A percentile compares a stretch with the other conserved stretches of the same genome.
phyloP scores from a whole-genome alignment of 2,797 vertebrate species.

The Trachurus trachurus region DNA sequence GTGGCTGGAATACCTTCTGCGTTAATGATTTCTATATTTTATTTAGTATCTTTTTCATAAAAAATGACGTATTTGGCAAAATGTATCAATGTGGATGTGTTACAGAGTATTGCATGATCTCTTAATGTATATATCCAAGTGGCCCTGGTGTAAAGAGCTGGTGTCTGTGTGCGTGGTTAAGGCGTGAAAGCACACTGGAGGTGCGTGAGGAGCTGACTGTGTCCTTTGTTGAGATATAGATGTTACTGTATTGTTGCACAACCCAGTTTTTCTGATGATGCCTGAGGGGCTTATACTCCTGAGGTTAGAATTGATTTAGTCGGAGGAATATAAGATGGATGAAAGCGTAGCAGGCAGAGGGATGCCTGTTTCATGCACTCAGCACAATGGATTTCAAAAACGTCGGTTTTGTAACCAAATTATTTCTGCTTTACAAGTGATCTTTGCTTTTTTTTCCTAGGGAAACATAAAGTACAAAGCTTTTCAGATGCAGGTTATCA shows the following conservation, averaged over 20 bases:
- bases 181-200: neutral
- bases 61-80: neutral
- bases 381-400: slow-evolving; percentile 37
- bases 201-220: neutral
- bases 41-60: slow-evolving; percentile 9
- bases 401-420: slow-evolving; percentile 21
- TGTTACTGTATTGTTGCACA: slow-evolving; percentile 34
- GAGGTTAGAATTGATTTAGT: slow-evolving; percentile 40
- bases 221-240: slow-evolving; percentile 9
- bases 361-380: slow-evolving; percentile 42
- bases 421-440: slow-evolving; percentile 17
- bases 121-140: neutral
- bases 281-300: slow-evolving; percentile 27
- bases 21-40: neutral
- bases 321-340: slow-evolving; percentile 34
- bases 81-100: neutral
- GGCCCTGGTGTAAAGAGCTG: neutral
- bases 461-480: neutral
- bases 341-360: slow-evolving; percentile 23
- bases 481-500: slow-evolving; percentile 5
- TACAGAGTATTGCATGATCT: neutral
- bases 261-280: slow-evolving; percentile 31
- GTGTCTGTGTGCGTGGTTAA: slow-evolving; percentile 1
- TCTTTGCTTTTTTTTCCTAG: neutral
- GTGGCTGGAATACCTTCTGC: slow-evolving; percentile 14